phyloP scores from a whole-genome alignment of 92 coral and sea anemone species.

The Umimayanthus chanpuru region DNA sequence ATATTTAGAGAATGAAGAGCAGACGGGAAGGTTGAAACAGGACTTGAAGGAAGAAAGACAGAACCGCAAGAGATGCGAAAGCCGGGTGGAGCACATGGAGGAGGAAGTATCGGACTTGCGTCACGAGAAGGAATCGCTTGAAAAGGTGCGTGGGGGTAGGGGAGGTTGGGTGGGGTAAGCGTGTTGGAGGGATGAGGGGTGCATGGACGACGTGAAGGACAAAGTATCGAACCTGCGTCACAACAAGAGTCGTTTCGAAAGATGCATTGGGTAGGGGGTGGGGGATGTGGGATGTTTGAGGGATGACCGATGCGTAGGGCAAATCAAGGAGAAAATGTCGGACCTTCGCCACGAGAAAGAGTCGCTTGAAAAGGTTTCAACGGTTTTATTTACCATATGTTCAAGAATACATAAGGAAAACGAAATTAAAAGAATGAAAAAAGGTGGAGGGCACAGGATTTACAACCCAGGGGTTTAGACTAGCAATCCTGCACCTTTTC shows the following conservation, averaged over 20 bases:
- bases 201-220: constrained; percentile 81
- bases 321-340: constrained; percentile 83
- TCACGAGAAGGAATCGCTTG: constrained; percentile 89
- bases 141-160: constrained; percentile 69
- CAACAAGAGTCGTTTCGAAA: constrained; percentile 84
- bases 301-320: not conserved
- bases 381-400: too few species aligned
- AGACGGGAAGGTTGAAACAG: constrained; percentile 70
- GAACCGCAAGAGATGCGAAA: constrained; percentile 86
- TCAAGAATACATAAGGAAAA: too few species aligned
- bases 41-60: constrained; percentile 87
- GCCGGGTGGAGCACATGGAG: constrained; percentile 81
- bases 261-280: constrained; percentile 39
- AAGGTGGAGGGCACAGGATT: too few species aligned
- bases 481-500: too few species aligned
- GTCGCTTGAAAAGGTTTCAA: constrained; percentile 92
- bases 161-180: too few species aligned
- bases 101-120: constrained; percentile 87
- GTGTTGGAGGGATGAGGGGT: constrained; percentile 35
- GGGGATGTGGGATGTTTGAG: too few species aligned
- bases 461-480: too few species aligned
- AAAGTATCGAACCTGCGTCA: constrained; percentile 80
- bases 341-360: constrained; percentile 91
- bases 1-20: constrained; percentile 73
- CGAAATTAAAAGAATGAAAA: too few species aligned